Evolutionary conservation across 1,140 invertebrate species (phyloP), one percentile per base, ranked within the genome.

Genomic region (Onthophagus taurus): DNA sequence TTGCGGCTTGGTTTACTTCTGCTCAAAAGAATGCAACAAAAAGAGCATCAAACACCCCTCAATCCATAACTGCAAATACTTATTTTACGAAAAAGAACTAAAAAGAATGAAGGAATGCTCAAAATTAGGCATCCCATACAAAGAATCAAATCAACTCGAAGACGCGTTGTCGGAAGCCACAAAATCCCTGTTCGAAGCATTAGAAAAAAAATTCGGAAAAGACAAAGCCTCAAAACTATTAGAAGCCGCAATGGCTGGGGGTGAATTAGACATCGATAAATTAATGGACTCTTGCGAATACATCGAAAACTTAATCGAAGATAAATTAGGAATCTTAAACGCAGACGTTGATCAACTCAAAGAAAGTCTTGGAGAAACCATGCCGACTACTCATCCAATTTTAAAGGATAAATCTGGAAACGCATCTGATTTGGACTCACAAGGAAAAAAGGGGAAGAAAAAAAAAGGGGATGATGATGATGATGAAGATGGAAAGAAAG

Each of bases 1-100:
- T 21, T 61, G 59, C 42, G 45, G 49, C 24, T 17, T 52, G 17
- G 50, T 61, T 7, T 44, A 53, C 36, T 61, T 59, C 35, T 59
- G 59, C 45, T 59, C 55, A 0, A 14, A 47, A 31, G 30, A 51
- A 31, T 61, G 59, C 30, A 59, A 61, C 39, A 48, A 36, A 18
- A 11, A 44, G 13, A 57, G 50, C 21, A 39, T 14, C 9, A 42
- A 47, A 29, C 7, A 41, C 12, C 1, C 19, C 8, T 29, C 18
- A n/a, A 13, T 41, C 17, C 46, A 48, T 26, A 42, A 37, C 13
- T 59, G 57, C 26, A 50, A 54, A 7, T 18, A 48, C 7, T 9
- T 45, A 4, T 59, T 58, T 45, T 59, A 59, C 37, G 41, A 53
- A 11, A 24, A 18, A 11, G 29, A 45, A 14, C 16, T 14, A 7